Conservation (phyloP, 2,797 vertebrate genomes). For the Ataeniobius toweri region DNA sequence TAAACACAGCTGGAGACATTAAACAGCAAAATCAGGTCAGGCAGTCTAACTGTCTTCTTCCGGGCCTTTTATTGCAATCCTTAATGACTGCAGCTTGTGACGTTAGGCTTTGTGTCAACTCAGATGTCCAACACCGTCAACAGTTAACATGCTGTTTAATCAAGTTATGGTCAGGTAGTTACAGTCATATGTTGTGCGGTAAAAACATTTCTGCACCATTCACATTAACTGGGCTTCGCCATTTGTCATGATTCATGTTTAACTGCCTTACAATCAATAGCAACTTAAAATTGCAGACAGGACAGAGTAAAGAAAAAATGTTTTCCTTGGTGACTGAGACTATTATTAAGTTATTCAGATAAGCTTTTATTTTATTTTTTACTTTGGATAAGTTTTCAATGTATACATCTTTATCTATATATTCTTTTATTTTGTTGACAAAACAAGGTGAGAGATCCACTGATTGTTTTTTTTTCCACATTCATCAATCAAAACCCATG, state of each 20-base stretch:
- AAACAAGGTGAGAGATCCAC: no score
- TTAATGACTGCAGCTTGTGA: conserved; percentile 17
- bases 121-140: background rate
- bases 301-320: background rate
- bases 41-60: conserved; percentile 19
- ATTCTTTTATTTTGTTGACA: no score
- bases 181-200: background rate
- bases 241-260: background rate
- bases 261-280: background rate
- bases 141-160: background rate
- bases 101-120: conserved; percentile 12
- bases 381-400: no score
- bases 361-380: no score
- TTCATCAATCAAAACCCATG: no score
- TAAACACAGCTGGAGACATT: conserved; percentile 45
- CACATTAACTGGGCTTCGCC: background rate
- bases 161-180: background rate
- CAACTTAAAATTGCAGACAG: background rate
- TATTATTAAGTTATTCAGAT: no score
- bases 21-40: conserved; percentile 48
- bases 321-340: no score
- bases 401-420: no score
- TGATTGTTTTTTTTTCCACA: no score
- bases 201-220: conserved; percentile 1
- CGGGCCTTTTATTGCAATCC: conserved; percentile 9